Evolutionary conservation across 2,888 invertebrate genomes (phyloP).

Genomic region (Loripinus fragilis): DNA sequence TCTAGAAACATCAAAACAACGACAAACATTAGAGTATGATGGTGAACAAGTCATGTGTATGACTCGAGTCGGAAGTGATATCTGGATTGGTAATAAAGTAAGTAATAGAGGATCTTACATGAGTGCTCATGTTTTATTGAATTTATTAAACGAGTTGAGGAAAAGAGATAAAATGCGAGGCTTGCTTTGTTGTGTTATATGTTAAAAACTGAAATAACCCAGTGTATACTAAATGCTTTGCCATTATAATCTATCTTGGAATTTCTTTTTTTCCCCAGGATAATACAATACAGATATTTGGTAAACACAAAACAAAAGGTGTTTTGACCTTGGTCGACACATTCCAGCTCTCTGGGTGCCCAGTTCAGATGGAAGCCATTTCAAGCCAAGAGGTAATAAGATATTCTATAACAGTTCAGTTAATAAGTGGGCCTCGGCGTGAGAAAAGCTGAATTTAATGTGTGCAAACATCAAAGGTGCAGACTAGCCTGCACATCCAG

Average conservation of each 20-base stretch:
- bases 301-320: constrained; percentile 9
- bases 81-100: constrained; percentile 75
- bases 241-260: too few relatives aligned
- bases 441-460: too few relatives aligned
- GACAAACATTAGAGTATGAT: constrained; percentile 50
- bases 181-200: too few relatives aligned
- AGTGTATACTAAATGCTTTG: too few relatives aligned
- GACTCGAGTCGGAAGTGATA: constrained; percentile 64
- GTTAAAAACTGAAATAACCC: too few relatives aligned
- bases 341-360: constrained; percentile 20
- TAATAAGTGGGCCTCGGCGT: too few relatives aligned
- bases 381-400: background rate
- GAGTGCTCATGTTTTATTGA: too few relatives aligned
- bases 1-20: constrained; percentile 62
- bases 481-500: too few relatives aligned
- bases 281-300: constrained; percentile 11
- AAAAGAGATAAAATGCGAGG: too few relatives aligned
- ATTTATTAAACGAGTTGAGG: too few relatives aligned
- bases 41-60: constrained; percentile 70
- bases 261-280: background rate
- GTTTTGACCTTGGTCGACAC: background rate
- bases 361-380: constrained; percentile 32
- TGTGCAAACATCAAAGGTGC: too few relatives aligned
- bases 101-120: constrained; percentile 10
- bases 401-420: too few relatives aligned